Evolutionary conservation across 2,797 vertebrate genomes (phyloP), one percentile per base, ranked within the genome.

Genomic region (Antrozous pallidus): DNA sequence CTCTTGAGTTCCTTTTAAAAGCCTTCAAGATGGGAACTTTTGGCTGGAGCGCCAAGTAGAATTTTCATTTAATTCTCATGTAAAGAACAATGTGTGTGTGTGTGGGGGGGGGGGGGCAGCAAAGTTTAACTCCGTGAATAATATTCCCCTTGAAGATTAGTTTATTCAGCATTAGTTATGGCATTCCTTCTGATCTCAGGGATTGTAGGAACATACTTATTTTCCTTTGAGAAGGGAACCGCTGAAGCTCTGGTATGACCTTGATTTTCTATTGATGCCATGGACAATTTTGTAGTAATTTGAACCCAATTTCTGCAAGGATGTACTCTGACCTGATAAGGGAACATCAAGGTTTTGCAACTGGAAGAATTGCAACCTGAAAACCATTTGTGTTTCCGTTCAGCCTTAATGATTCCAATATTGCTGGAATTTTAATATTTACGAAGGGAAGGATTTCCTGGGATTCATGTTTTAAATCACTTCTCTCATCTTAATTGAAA

Each of bases 351-450:
- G 38, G 17, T 78, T 84, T 87, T 82, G 79, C 31, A 63, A 38
- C 31, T 45, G 61, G 51, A 74, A 71, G 38, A 31, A 38, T 28
- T 87, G 11, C 42, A 79, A 56, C 12, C 45, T 11, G 8, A 70
- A 95, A 93, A 45, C 8, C 17, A 73, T 71, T 82, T 33, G 13
- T 90, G 69, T 85, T 94, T 92, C 70, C 67, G 6, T 77, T 93
- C 31, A 81, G 28, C 28, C 18, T 92, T 93, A 80, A 77, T 91
- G 90, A 81, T 79, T 95, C 81, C 82, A 93, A 45, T 16, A 40
- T 80, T 80, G 63, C 84, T 80, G 24, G 22, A 17, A 73, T 91
- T 93, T 94, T 90, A 94, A 91, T 95, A 93, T 94, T 94, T 93
- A 94, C 95, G 90, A 96, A 90, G 70, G 90, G 86, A 94, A 83